These are phyloP conservation scores for Adoxophyes honmai DNA, from an alignment of 1,140 invertebrate genomes.

Conservation along the genomic window DNA sequence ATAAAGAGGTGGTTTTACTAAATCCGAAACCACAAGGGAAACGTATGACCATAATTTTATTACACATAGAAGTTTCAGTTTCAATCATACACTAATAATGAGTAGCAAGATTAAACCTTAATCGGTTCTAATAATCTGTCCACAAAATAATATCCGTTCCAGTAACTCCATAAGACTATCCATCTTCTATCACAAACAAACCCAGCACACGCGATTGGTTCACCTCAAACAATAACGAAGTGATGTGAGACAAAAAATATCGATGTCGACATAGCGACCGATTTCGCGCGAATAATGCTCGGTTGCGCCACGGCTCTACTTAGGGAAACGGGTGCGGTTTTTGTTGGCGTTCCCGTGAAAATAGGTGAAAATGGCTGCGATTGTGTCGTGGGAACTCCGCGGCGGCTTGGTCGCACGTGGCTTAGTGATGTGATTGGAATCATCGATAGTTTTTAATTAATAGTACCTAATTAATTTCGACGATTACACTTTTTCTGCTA, in stretches of 20 bases:
- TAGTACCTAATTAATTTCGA: too few relatives aligned
- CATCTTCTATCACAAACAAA: background rate
- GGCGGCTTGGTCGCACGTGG: constrained; percentile 32
- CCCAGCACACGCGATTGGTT: constrained; percentile 4
- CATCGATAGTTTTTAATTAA: constrained; percentile 26
- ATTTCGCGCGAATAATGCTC: constrained; percentile 31
- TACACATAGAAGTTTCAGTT: too few relatives aligned
- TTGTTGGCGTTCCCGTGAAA: constrained; percentile 48
- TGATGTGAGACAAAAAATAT: constrained; percentile 29
- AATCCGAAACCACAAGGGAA: too few relatives aligned
- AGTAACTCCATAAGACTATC: too few relatives aligned
- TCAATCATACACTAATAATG: too few relatives aligned
- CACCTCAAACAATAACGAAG: constrained; percentile 11
- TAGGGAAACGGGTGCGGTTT: constrained; percentile 54
- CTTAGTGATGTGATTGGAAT: constrained; percentile 25
- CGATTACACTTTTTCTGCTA: too few relatives aligned
- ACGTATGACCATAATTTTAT: too few relatives aligned
- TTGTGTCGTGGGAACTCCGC: constrained; percentile 45
- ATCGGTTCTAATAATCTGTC: too few relatives aligned
- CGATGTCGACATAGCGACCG: constrained; percentile 43
- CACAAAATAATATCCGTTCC: too few relatives aligned
- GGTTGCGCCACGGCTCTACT: constrained; percentile 42
- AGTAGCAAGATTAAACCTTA: too few relatives aligned
- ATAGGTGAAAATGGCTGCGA: constrained; percentile 62
- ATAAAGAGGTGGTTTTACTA: too few relatives aligned